Evolutionary conservation across 2,888 invertebrate genomes (phyloP), one percentile per base, ranked within the genome.

Genomic region (Oasisia sp.): DNA sequence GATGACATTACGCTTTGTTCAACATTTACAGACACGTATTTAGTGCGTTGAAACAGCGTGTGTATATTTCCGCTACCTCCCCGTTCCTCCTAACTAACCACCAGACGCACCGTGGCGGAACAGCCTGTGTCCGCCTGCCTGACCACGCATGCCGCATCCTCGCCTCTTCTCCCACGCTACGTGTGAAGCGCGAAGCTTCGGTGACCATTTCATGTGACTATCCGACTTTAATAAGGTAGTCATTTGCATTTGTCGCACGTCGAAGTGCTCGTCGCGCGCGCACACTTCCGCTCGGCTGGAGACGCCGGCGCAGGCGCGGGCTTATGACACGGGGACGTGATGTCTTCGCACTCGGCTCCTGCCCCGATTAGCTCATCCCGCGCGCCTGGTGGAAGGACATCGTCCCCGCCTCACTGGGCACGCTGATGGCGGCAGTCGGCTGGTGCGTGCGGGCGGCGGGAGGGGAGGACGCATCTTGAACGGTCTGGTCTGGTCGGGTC

Each of bases 201-300:
- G 19, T 74, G 74, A 74, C 74, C 74, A 74, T n/a, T 74, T 74
- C 74, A 27, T 74, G 74, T 74, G 74, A 74, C 14, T 74, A 74
- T 74, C 74, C 74, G 74, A 74, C 74, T 74, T 74, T 74, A 74
- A 74, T 74, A 74, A 74, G 74, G 74, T 74, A n/a, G 74, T 74
- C 74, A 74, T 74, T 74, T 74, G 74, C 74, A 74, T 74, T 74
- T 74, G 27, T 74, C 74, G 19, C 74, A 74, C 74, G 74, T 74
- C 74, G 74, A 74, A n/a, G 27, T n/a, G 74, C 74, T 14, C 74
- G 27, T 0, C 12, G 12, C 50, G 50, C 9, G 50, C 50, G 12
- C 12, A 50, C 12, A 50, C 50, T 74, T 74, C 74, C 74, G 74
- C 74, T 19, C 27, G 27, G 74, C 14, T 74, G n/a, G 74, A 74